phyloP scores from a whole-genome alignment of 2,113 vertebrate genomes.

The Lutjanus erythropterus region DNA sequence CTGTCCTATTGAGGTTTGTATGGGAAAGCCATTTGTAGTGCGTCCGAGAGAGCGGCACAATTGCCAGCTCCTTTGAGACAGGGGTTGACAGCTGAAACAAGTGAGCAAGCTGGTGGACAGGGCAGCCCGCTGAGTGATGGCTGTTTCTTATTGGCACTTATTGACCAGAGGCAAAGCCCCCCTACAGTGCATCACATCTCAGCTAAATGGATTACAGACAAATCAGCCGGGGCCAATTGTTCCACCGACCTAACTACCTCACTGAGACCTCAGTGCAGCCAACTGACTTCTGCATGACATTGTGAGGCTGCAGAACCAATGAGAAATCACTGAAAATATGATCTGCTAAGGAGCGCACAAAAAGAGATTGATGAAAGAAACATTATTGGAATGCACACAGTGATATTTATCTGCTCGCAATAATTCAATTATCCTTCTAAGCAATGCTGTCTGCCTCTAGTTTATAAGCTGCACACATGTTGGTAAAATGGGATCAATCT shows the following conservation, averaged over 20 bases:
- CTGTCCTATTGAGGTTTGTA: conserved; percentile 72
- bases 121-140: conserved; percentile 81
- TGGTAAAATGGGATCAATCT: conserved; percentile 45
- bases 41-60: conserved; percentile 59
- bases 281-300: conserved; percentile 57
- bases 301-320: conserved; percentile 15
- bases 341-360: not conserved
- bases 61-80: conserved; percentile 66
- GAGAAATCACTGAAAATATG: conserved; percentile 8
- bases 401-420: conserved; percentile 18
- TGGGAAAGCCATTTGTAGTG: conserved; percentile 72
- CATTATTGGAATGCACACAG: conserved; percentile 14
- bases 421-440: conserved; percentile 22
- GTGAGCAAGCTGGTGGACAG: conserved; percentile 80
- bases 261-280: conserved; percentile 51
- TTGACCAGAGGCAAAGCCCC: conserved; percentile 78
- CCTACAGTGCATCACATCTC: conserved; percentile 75
- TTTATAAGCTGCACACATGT: conserved; percentile 15
- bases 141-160: conserved; percentile 78
- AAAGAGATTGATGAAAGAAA: conserved; percentile 3
- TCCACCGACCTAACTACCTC: conserved; percentile 62
- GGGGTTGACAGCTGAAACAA: conserved; percentile 79
- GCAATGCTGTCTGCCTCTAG: conserved; percentile 1
- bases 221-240: conserved; percentile 67
- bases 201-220: conserved; percentile 80